Percentiles rank a stretch among this genome's conserved stretches.
Conservation (phyloP, 2,113 vertebrate species). For the Tachysurus fulvidraco region DNA sequence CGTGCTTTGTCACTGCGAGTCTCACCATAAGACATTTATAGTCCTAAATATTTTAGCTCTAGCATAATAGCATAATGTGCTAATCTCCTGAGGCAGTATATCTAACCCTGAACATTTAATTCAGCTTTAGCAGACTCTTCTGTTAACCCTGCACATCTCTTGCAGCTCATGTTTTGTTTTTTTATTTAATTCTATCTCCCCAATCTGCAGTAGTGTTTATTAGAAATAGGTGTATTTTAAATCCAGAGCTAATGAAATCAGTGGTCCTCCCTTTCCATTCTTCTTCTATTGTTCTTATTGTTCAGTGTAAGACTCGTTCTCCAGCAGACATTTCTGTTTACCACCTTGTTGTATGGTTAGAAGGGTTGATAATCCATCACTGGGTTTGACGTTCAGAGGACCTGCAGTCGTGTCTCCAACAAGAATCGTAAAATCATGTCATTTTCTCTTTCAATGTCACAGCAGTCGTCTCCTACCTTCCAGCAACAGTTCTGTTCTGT, state of each 20-base stretch:
- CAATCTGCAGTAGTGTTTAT: neutral
- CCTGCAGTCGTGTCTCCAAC: slow-evolving; percentile 41
- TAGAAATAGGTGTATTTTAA: neutral
- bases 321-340: slow-evolving; percentile 60
- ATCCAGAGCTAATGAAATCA: neutral
- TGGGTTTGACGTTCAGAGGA: slow-evolving; percentile 56
- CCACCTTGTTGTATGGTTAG: slow-evolving; percentile 61
- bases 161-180: neutral
- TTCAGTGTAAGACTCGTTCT: slow-evolving; percentile 38
- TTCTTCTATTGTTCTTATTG: neutral
- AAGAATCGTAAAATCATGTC: slow-evolving; percentile 20
- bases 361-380: slow-evolving; percentile 69
- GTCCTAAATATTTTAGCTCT: neutral
- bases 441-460: slow-evolving; percentile 10
- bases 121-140: neutral
- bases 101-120: neutral
- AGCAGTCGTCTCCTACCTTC: slow-evolving; percentile 30
- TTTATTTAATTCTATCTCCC: neutral
- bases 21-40: neutral
- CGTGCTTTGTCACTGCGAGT: no score
- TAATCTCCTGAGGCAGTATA: neutral
- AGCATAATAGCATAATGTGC: neutral
- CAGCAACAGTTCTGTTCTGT: neutral
- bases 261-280: neutral
- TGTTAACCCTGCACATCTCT: neutral